Conservation (phyloP, 2,888 invertebrate species). For the Monochamus alternatus region DNA sequence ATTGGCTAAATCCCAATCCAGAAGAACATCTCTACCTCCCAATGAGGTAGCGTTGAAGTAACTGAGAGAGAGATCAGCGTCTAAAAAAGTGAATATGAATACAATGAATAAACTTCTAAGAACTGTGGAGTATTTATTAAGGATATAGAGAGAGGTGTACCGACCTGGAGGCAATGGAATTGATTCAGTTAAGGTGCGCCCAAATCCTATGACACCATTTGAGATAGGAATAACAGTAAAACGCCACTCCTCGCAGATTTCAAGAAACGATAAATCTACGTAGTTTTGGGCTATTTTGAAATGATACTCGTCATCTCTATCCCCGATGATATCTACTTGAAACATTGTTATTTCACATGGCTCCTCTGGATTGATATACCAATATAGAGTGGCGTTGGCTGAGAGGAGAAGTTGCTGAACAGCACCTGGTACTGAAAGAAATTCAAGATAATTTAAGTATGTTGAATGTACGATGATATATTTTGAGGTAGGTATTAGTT, state of each 20-base stretch:
- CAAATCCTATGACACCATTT: background rate
- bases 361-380: background rate
- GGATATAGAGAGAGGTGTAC: background rate
- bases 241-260: background rate
- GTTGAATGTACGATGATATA: too few relatives aligned
- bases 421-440: too few relatives aligned
- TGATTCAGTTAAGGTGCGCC: background rate
- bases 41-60: background rate
- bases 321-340: background rate
- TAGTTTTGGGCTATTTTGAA: background rate
- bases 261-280: background rate
- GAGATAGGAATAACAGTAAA: background rate
- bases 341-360: background rate
- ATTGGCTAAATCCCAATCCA: background rate
- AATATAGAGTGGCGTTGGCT: background rate
- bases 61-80: background rate
- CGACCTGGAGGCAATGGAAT: background rate
- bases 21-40: background rate
- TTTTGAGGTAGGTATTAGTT: too few relatives aligned
- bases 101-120: too few relatives aligned
- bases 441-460: too few relatives aligned
- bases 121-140: too few relatives aligned
- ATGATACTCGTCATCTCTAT: background rate
- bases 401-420: too few relatives aligned
- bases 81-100: background rate